These are phyloP conservation scores for Semotilus atromaculatus DNA, from an alignment of 2,797 vertebrate species.

Conservation along the genomic window DNA sequence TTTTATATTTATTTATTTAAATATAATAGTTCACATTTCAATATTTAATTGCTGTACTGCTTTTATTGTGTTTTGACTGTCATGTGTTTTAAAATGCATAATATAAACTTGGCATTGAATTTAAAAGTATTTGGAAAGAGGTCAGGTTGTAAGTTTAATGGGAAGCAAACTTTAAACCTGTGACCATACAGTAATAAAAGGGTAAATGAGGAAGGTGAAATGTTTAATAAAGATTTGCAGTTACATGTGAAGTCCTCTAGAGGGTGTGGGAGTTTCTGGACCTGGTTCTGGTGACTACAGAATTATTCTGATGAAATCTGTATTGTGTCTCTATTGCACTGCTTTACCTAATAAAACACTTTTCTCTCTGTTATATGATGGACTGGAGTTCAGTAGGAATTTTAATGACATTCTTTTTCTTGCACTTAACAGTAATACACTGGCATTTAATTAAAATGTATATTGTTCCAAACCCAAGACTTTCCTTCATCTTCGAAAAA, in stretches of 20 bases:
- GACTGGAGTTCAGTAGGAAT: no score
- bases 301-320: background rate
- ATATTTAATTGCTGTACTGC: background rate
- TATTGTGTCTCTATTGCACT: background rate
- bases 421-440: background rate
- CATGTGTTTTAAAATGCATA: background rate
- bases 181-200: background rate
- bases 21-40: background rate
- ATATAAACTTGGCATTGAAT: background rate
- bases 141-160: background rate
- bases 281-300: background rate
- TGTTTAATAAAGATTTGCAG: background rate
- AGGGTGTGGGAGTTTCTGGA: background rate
- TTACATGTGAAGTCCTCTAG: conserved; percentile 19
- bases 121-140: background rate
- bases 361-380: no score
- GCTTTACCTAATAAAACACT: no score
- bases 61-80: background rate
- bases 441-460: background rate
- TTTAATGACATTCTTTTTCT: background rate
- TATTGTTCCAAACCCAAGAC: no score
- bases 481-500: no score
- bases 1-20: background rate
- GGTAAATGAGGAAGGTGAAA: background rate
- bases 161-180: background rate